phyloP scores from a whole-genome alignment of 2,113 vertebrate genomes.

The Psammodynastes pulverulentus region DNA sequence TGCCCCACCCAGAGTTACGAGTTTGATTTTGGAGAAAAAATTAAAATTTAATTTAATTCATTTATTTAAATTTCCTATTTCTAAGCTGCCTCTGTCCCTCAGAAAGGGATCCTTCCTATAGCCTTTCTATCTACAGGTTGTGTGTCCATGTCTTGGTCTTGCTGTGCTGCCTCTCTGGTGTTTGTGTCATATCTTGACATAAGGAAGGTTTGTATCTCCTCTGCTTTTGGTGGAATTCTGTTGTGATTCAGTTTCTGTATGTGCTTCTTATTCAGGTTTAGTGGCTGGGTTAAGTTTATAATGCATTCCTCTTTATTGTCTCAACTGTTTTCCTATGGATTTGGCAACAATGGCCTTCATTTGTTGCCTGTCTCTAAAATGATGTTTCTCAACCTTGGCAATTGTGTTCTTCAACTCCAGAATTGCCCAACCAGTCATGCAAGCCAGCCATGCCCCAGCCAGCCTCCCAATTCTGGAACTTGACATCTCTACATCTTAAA shows the following conservation, averaged over 20 bases:
- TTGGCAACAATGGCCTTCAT: neutral
- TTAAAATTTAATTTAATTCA: neutral
- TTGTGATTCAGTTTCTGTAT: neutral
- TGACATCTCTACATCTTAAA: neutral
- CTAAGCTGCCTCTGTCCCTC: neutral
- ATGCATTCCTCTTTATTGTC: neutral
- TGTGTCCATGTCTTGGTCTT: neutral
- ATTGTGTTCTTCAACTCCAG: neutral
- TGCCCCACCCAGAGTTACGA: neutral
- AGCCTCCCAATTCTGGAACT: neutral
- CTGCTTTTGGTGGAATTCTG: neutral
- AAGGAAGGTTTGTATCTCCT: neutral
- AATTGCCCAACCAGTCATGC: neutral
- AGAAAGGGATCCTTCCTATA: neutral
- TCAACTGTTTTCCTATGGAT: neutral
- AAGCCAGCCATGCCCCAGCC: neutral
- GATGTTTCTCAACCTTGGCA: neutral
- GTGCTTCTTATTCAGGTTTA: neutral
- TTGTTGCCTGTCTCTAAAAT: neutral
- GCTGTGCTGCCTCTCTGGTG: neutral
- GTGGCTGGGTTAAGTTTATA: neutral
- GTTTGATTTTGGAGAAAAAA: neutral
- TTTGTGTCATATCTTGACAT: neutral
- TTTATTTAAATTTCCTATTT: neutral
- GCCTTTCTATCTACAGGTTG: neutral